Evolutionary conservation across 2,888 invertebrate genomes (phyloP), one percentile per base, ranked within the genome.

Genomic region (Baronia brevicornis): DNA sequence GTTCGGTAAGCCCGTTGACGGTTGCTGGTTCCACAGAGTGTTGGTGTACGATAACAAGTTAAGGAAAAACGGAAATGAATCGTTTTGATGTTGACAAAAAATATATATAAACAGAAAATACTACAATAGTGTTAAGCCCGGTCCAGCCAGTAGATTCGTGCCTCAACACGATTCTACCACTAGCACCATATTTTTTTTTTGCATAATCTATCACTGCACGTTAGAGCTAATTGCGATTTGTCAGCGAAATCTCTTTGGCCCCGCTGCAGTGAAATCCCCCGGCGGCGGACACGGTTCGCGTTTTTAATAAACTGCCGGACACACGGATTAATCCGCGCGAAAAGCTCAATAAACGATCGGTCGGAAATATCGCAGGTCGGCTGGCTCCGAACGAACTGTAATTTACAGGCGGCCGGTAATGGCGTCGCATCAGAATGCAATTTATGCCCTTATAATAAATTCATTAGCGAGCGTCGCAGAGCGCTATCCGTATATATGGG

Each of bases 391-490:
- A 63, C 73, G 73, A 69, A 75, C 68, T 72, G 82, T 79, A 78
- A 82, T 80, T 78, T 79, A 78, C 78, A 64, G 70, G 56, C 61
- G 64, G 57, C 29, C 64, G 54, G 71, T 80, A 80, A 82, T 80
- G 75, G 78, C 69, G 69, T 60, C 69, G 73, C 77, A 78, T 82
- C 82, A 78, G 63, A 66, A 63, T 56, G 63, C 77, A 78, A 80
- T 82, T 82, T 80, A 79, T 82, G 77, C 66, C 64, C 70, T 75
- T 78, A 80, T 80, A 80, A 82, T 84, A 82, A 80, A 84, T 84
- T 84, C 79, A 82, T 82, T 84, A 84, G 73, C 51, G 45, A 37
- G 51, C 53, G 54, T 54, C 48, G 54, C 52, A 49, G 52, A 44
- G 46, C 50, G 25, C 42, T 36, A 36, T 38, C 44, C 36, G 43